Conservation (phyloP, 2,797 vertebrate species). For the Semotilus atromaculatus region DNA sequence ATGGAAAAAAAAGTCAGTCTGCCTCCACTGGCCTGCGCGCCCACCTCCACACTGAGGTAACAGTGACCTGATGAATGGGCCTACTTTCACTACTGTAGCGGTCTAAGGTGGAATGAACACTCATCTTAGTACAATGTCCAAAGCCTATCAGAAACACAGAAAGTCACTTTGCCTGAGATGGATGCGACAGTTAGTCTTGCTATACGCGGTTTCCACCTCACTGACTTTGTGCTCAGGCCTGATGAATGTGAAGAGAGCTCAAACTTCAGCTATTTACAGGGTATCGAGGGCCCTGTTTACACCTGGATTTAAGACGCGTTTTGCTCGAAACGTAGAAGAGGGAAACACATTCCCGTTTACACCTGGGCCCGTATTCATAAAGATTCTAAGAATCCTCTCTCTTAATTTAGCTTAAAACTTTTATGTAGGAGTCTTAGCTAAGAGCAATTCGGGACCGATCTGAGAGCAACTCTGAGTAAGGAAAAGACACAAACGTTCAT, state of each 20-base stretch:
- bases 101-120: constrained; percentile 60
- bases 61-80: constrained; percentile 53
- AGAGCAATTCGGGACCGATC: no score
- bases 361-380: no score
- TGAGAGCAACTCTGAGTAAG: no score
- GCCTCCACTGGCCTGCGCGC: constrained; percentile 20
- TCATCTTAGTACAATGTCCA: constrained; percentile 61
- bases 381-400: no score
- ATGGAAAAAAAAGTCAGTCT: constrained; percentile 59
- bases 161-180: constrained; percentile 43
- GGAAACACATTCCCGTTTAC: no score
- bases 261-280: constrained; percentile 30
- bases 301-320: no score
- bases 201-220: constrained; percentile 48
- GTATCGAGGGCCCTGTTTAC: no score
- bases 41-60: constrained; percentile 48
- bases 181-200: constrained; percentile 38
- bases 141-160: constrained; percentile 49
- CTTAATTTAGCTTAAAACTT: no score
- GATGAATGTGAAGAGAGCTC: constrained; percentile 9
- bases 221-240: constrained; percentile 26
- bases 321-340: no score
- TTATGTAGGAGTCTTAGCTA: no score
- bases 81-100: constrained; percentile 53
- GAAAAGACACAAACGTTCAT: no score